Evolutionary conservation across 1,140 invertebrate species (phyloP).

Genomic region (Ceratina japonica): DNA sequence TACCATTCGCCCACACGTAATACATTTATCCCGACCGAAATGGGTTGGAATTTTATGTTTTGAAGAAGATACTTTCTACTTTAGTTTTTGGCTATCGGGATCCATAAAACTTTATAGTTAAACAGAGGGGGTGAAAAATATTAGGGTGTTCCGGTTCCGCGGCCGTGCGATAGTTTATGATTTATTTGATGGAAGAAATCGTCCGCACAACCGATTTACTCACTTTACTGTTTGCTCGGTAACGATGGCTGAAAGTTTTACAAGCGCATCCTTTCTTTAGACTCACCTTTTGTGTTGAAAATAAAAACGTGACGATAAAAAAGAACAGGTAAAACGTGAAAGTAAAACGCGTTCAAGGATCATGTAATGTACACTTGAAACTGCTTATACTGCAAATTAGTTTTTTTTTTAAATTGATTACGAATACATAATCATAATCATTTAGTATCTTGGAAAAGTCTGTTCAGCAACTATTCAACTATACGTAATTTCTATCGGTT

Average conservation of each 20-base stretch:
- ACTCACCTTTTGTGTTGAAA: background rate
- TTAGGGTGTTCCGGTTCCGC: background rate
- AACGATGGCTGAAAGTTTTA: background rate
- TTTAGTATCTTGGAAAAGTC: no score
- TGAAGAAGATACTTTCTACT: no score
- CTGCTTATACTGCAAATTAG: no score
- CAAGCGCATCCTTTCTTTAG: background rate
- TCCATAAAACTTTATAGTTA: background rate
- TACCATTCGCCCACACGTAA: no score
- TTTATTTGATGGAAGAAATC: slow-evolving; percentile 4
- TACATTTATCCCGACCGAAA: no score
- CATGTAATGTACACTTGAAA: no score
- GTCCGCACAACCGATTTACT: background rate
- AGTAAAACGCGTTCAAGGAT: no score
- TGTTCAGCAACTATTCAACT: no score
- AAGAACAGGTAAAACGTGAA: background rate
- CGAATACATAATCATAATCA: no score
- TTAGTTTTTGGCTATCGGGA: background rate
- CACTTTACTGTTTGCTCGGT: background rate
- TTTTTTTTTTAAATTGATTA: no score
- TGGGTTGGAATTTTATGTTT: no score
- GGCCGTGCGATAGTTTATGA: background rate
- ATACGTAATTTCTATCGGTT: no score
- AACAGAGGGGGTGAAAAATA: background rate
- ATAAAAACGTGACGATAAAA: slow-evolving; percentile 10